Base-by-base conservation (phyloP, 2,888 invertebrate genomes). In the Agrilus biguttatus region DNA sequence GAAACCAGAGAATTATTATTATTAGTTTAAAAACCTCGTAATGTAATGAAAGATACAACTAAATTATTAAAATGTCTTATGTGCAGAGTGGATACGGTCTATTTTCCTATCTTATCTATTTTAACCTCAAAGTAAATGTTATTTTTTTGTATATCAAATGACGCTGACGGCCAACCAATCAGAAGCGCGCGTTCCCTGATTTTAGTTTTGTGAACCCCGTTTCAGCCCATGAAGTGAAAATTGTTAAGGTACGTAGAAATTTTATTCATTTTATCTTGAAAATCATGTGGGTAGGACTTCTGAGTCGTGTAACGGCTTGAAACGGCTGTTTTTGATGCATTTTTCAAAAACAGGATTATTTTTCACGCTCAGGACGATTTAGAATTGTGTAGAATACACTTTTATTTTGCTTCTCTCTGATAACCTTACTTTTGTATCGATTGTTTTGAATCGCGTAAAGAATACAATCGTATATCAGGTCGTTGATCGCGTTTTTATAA, bases 201-300 rank as follows among this genome's bases (percentile, higher is more conserved):
- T 59, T 59, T 52, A 54, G 56, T 52, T 56, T 55, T 59, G 63
- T 58, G 61, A 63, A 63, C 66, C 67, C 67, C 66, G 65, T 61
- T 62, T 62, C 61, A 60, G 59, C 62, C 61, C 61, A 61, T 63
- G 62, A 63, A 61, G 65, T 65, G 65, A 65, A 63, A 65, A 63
- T 63, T 62, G 64, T 64, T 60, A 62, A 65, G 65, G 66, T 66
- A 66, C 60, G 66, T 66, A 65, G 62, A 65, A 52, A 66, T 65
- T 66, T 66, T 65, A 66, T 65, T 61, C 65, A 65, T 66, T 66
- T 66, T 65, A 65, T 60, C 58, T 56, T 59, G 63, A 63, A 65
- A 63, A 60, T 60, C 58, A 59, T 57, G 57, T 57, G 60, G 60
- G 60, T 55, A 55, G 59, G 53, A 55, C 53, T 57, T 51, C 54